Conservation (phyloP, 2,888 invertebrate species). For the Rhingia rostrata region DNA sequence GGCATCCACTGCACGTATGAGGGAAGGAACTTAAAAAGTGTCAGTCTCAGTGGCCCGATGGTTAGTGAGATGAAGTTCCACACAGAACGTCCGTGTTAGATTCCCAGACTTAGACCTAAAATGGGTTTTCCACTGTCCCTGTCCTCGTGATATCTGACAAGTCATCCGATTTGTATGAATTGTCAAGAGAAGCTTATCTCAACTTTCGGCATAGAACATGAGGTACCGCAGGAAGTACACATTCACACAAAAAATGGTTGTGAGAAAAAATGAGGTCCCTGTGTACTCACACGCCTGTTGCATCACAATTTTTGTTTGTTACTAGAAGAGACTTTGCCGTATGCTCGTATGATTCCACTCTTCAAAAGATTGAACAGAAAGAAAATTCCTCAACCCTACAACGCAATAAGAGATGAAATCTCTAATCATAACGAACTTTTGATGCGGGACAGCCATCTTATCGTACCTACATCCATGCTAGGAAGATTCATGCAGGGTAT, state of each 20-base stretch:
- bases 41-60: slow-evolving; percentile 2
- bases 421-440: slow-evolving; percentile 20
- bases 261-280: no score
- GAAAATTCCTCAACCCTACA: slow-evolving; percentile 1
- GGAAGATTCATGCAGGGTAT: slow-evolving; percentile 36
- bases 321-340: no score
- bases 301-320: no score
- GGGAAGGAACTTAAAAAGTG: slow-evolving; percentile 3
- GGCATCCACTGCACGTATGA: slow-evolving; percentile 6
- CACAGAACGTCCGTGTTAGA: neutral
- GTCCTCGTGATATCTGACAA: slow-evolving; percentile 17
- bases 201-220: no score
- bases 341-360: no score
- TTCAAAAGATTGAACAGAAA: no score
- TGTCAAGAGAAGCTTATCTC: slow-evolving; percentile 1
- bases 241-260: no score
- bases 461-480: slow-evolving; percentile 27
- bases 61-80: neutral
- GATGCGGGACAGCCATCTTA: slow-evolving; percentile 15
- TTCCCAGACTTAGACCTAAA: neutral
- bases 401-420: slow-evolving; percentile 13
- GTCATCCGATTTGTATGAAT: neutral
- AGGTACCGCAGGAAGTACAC: no score
- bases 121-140: no score
- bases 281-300: no score